These are phyloP conservation scores for Cheirogaleus medius DNA, from an alignment of 2,113 vertebrate species.

Conservation along the genomic window DNA sequence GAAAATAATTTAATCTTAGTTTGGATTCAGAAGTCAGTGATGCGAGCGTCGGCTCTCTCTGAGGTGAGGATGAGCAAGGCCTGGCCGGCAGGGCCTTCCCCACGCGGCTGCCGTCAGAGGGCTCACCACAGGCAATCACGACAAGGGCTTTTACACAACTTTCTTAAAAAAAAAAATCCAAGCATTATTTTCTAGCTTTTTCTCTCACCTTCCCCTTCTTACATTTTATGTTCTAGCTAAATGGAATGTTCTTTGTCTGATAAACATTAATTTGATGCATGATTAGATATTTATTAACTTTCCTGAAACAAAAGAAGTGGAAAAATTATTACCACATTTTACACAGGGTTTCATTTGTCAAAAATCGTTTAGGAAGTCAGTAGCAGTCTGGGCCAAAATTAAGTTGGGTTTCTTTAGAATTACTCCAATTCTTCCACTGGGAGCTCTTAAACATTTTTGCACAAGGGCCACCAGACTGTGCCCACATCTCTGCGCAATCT, in stretches of 20 bases:
- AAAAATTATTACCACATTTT: not conserved
- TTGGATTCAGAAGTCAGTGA: not conserved
- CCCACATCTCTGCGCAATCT: not conserved
- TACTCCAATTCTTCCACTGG: not conserved
- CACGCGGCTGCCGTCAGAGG: not conserved
- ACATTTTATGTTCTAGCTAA: constrained; percentile 26
- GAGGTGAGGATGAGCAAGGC: not conserved
- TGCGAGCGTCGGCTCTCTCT: not conserved
- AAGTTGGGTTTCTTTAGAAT: constrained; percentile 1
- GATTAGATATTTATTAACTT: constrained; percentile 34
- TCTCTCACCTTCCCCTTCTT: not conserved
- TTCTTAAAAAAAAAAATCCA: not conserved
- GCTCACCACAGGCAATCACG: not conserved
- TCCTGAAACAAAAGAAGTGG: constrained; percentile 15
- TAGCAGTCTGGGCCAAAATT: not conserved
- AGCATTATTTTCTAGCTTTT: not conserved
- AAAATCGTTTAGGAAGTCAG: not conserved
- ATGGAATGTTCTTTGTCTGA: constrained; percentile 20
- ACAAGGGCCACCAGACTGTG: not conserved
- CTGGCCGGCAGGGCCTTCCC: not conserved
- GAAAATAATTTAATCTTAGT: not conserved
- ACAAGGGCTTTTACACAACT: not conserved
- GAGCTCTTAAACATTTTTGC: not conserved
- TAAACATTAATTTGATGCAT: constrained; percentile 18
- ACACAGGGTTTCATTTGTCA: constrained; percentile 16